A percentile compares a stretch with the other conserved stretches of the same genome.
Evolutionary conservation across 2,113 vertebrate species (phyloP).

Genomic region (Hiodon alosoides): DNA sequence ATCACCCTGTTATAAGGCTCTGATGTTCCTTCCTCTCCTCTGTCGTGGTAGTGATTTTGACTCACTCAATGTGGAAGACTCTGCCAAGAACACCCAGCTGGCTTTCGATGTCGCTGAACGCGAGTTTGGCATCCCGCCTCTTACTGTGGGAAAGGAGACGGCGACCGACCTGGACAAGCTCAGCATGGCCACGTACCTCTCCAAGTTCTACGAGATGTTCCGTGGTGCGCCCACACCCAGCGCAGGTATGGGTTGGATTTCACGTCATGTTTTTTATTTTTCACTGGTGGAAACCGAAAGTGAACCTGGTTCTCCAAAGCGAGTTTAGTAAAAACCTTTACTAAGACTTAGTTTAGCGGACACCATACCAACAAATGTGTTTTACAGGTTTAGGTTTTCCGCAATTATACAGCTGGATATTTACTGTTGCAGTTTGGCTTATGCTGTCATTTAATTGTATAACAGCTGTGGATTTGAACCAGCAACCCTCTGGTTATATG

Average conservation of each 20-base stretch:
- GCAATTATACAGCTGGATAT: no score
- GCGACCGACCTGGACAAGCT: conserved; percentile 73
- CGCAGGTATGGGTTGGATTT: conserved; percentile 62
- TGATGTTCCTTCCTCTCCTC: conserved; percentile 7
- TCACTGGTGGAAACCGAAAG: no score
- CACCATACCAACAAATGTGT: no score
- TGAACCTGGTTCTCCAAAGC: no score
- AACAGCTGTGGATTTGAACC: no score
- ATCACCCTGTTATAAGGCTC: background rate
- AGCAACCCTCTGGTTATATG: no score
- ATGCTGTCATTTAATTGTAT: no score
- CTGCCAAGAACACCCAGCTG: conserved; percentile 78
- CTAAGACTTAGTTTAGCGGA: no score
- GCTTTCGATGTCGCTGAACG: conserved; percentile 81
- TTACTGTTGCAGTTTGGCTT: no score
- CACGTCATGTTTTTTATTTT: background rate
- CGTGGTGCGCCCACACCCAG: conserved; percentile 73
- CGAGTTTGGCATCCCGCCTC: conserved; percentile 82
- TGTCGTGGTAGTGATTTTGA: conserved; percentile 74
- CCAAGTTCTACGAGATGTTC: conserved; percentile 94
- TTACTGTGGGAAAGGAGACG: conserved; percentile 76
- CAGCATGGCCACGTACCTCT: conserved; percentile 83
- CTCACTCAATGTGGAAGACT: conserved; percentile 75
- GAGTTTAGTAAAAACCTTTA: no score
- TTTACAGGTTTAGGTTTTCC: no score